phyloP scores from a whole-genome alignment of 2,797 vertebrate genomes.

The Manis javanica region DNA sequence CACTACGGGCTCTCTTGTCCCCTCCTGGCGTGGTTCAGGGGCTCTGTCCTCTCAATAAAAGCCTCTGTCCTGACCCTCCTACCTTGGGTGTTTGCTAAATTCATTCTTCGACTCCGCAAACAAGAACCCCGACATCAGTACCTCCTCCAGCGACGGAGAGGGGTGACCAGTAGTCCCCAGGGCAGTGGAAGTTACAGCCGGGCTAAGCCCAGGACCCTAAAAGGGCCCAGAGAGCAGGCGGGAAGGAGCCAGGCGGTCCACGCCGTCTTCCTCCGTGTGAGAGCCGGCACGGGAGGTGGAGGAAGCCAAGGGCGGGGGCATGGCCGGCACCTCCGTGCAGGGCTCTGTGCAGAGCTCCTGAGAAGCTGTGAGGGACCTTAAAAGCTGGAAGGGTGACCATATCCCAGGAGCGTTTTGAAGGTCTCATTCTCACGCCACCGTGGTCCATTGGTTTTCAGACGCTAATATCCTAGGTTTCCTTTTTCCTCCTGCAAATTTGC shows the following conservation, averaged over 20 bases:
- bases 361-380: no score
- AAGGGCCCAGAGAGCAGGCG: rapidly evolving
- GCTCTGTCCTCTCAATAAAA: no score
- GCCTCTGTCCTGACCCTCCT: no score
- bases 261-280: neutral
- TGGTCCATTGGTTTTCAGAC: neutral
- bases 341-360: neutral
- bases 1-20: no score
- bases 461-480: neutral
- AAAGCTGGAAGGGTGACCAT: neutral
- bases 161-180: neutral
- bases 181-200: neutral
- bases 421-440: neutral
- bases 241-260: neutral
- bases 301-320: neutral
- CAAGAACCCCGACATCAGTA: no score
- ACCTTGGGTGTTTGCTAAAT: no score
- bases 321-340: no score
- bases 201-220: neutral
- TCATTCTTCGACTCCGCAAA: no score
- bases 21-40: no score
- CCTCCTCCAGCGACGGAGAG: neutral
- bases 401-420: neutral
- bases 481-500: neutral
- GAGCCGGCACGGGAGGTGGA: neutral